Evolutionary conservation across 2,888 invertebrate genomes (phyloP), one percentile per base, ranked within the genome.

Genomic region (Pristionchus japonicus): DNA sequence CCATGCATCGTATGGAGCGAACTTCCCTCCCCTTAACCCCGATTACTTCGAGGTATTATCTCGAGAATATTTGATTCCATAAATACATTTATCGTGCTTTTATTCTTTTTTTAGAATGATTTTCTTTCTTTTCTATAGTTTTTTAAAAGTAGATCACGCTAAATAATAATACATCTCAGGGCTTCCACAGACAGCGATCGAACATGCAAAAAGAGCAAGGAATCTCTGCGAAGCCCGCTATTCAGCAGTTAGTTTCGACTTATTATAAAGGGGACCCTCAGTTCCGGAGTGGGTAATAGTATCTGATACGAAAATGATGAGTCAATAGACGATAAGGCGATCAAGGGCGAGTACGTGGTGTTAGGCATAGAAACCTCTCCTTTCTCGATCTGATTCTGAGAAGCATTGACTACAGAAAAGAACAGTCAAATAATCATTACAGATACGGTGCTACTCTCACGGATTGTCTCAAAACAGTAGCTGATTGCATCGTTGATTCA

Each of bases 171-270:
- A 20, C 3, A 17, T 47, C 27, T 47, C 43, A 77, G 77, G 77
- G 43, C 47, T 77, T 77, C 43, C 77, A 77, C 43, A 40, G 77
- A 27, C 23, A 23, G 2, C n/a, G 77, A 43, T 77, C 77, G 43
- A n/a, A 77, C 17, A 77, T 77, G 77, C 37, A 40, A 43, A 77
- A 77, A 3, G 27, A 23, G 13, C n/a, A 77, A 0, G 43, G 43
- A 47, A 77, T 77, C 77, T 40, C 43, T 11, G 77, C 77, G 13
- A 77, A 77, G 27, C 77, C 77, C 34, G 77, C 77, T 17, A 77
- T 77, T 77, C n/a, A n/a, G 17, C 23, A 43, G 77, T 77, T 7
- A 40, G 70, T 40, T 57, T 20, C 4, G 23, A 4, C 20, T 11
- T 17, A 52, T 20, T 17, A n/a, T n/a, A n/a, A n/a, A n/a, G n/a